Percentiles rank a stretch among this genome's conserved stretches.
These are phyloP conservation scores for Acrobasis repandana DNA, from an alignment of 2,888 invertebrate genomes.

Conservation along the genomic window DNA sequence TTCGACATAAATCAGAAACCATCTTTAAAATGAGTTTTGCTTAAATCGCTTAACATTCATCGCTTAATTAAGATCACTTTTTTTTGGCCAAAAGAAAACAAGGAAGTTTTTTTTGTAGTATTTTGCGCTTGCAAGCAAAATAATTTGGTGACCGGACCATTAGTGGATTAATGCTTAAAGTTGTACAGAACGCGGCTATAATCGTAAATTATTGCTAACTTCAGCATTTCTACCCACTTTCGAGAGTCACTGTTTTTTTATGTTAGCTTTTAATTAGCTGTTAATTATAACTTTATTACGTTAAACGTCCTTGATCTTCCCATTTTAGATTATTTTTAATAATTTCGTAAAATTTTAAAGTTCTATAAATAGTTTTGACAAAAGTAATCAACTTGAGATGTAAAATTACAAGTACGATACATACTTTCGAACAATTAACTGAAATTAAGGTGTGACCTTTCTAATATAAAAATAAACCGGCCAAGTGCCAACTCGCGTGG, in stretches of 20 bases:
- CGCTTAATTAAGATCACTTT: not conserved
- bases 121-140: slow-evolving; percentile 23
- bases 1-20: too few species aligned
- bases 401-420: too few species aligned
- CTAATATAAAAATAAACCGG: too few species aligned
- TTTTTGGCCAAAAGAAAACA: not conserved
- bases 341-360: too few species aligned
- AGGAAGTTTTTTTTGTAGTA: slow-evolving; percentile 23
- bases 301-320: not conserved
- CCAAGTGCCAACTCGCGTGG: too few species aligned
- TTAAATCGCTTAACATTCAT: too few species aligned
- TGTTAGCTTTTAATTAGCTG: not conserved
- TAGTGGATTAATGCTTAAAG: slow-evolving; percentile 46
- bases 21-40: too few species aligned
- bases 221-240: slow-evolving; percentile 35
- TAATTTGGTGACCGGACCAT: slow-evolving; percentile 29
- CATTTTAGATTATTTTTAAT: too few species aligned
- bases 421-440: too few species aligned
- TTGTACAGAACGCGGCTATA: slow-evolving; percentile 42
- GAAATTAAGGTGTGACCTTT: too few species aligned
- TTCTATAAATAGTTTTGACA: too few species aligned
- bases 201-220: slow-evolving; percentile 44
- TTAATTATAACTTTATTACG: slow-evolving; percentile 1
- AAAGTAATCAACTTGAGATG: too few species aligned
- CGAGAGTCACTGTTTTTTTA: slow-evolving; percentile 22